Percentiles rank a stretch among this genome's conserved stretches.
phyloP scores from a whole-genome alignment of 2,797 vertebrate genomes.

The Knipowitschia caucasica region DNA sequence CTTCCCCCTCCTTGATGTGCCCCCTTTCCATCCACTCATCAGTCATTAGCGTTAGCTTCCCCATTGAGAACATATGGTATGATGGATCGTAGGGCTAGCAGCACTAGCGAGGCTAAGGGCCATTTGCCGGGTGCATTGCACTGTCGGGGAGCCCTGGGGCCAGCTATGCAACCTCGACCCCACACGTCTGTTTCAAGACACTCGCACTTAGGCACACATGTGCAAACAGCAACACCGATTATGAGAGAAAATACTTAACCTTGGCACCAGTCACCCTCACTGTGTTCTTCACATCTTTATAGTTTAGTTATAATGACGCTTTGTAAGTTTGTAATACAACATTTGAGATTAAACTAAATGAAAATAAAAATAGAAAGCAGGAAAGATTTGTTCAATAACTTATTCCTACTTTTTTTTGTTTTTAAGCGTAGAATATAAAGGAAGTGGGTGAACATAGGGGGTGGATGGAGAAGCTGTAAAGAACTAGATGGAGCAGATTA shows the following conservation, averaged over 20 bases:
- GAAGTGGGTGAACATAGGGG: conserved; percentile 28
- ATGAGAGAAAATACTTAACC: conserved; percentile 77
- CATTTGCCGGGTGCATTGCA: conserved; percentile 78
- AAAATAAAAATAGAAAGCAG: not conserved
- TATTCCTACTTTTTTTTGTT: too few relatives aligned
- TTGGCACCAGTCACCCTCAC: conserved; percentile 67
- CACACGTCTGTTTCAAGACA: conserved; percentile 69
- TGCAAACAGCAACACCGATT: conserved; percentile 58
- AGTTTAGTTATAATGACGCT: conserved; percentile 33
- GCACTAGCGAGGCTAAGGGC: conserved; percentile 82
- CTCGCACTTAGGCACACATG: conserved; percentile 45
- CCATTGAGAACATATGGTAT: conserved; percentile 85
- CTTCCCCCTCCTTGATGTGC: conserved; percentile 40
- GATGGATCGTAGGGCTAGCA: conserved; percentile 81
- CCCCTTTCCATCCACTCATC: conserved; percentile 69
- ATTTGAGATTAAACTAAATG: conserved; percentile 2
- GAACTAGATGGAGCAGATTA: conserved; percentile 73
- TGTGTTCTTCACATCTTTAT: conserved; percentile 35
- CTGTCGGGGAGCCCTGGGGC: conserved; percentile 68
- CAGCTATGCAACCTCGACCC: conserved; percentile 71
- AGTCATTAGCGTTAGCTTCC: conserved; percentile 82
- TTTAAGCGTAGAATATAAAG: conserved; percentile 8
- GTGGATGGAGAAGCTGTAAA: conserved; percentile 42
- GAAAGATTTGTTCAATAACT: not conserved
- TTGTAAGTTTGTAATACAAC: conserved; percentile 13